Evolutionary conservation across 1,140 invertebrate species (phyloP).

Genomic region (Lepidurus packardi): DNA sequence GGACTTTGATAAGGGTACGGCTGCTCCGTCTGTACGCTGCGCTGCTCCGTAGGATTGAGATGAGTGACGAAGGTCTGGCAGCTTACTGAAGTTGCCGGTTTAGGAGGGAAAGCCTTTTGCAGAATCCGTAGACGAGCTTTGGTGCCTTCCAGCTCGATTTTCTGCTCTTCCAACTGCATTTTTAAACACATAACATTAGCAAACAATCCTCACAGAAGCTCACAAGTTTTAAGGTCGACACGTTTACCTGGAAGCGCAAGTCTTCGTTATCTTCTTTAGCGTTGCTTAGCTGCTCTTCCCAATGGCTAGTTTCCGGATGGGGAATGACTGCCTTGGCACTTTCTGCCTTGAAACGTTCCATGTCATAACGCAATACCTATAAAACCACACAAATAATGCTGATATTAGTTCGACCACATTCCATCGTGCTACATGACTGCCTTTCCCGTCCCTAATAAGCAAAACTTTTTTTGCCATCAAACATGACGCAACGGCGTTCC

Average conservation of each 20-base stretch:
- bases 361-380: constrained; percentile 29
- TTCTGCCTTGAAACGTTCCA: constrained; percentile 25
- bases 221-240: constrained; percentile 35
- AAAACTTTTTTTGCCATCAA: background rate
- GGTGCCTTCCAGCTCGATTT: constrained; percentile 73
- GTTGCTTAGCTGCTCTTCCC: constrained; percentile 58
- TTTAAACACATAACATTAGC: constrained; percentile 32
- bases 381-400: constrained; percentile 17
- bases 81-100: background rate
- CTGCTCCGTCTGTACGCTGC: constrained; percentile 8
- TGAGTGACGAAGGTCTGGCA: background rate
- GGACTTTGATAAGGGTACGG: background rate
- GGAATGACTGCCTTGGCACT: background rate
- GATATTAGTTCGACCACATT: constrained; percentile 7
- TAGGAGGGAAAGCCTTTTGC: constrained; percentile 46
- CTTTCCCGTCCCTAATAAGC: constrained; percentile 22
- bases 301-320: constrained; percentile 3
- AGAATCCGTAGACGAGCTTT: constrained; percentile 63
- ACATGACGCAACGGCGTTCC: background rate
- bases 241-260: constrained; percentile 65
- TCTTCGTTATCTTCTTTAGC: constrained; percentile 71
- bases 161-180: constrained; percentile 67
- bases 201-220: background rate
- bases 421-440: background rate
- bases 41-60: background rate